Conservation (phyloP, 92 coral and sea anemone genomes). For the Anthopleura xanthogrammica region DNA sequence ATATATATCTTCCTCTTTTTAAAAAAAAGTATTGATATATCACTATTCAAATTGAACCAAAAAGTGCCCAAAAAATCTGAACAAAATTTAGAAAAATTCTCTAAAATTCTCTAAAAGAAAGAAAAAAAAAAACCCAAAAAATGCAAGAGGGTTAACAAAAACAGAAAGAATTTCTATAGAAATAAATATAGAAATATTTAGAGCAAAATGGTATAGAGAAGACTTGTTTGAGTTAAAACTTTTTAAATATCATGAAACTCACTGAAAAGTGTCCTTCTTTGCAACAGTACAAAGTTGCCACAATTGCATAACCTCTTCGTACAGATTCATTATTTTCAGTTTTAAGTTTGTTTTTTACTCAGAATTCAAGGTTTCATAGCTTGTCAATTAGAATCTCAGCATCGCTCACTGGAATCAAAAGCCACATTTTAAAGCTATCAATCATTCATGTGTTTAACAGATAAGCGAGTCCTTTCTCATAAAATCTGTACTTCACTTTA, state of each 20-base stretch:
- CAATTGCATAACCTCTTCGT: background rate
- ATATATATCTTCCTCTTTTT: background rate
- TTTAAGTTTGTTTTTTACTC: background rate
- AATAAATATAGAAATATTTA: no score
- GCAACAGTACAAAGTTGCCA: no score
- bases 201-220: no score
- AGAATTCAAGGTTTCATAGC: background rate
- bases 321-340: background rate
- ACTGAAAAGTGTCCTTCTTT: no score
- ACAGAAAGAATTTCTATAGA: no score
- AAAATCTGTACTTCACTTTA: background rate
- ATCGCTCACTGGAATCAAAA: background rate
- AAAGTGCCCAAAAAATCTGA: background rate
- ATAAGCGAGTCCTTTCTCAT: background rate
- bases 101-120: no score
- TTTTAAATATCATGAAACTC: no score
- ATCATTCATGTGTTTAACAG: background rate
- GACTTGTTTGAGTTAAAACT: no score
- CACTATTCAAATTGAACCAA: background rate
- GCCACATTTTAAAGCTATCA: conserved; percentile 7
- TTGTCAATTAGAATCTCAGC: background rate
- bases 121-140: no score
- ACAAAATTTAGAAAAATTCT: background rate
- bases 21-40: background rate
- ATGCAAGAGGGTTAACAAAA: no score